Percentiles rank a stretch among this genome's conserved stretches.
Evolutionary conservation across 2,797 vertebrate species (phyloP).

Genomic region (Champsocephalus gunnari): DNA sequence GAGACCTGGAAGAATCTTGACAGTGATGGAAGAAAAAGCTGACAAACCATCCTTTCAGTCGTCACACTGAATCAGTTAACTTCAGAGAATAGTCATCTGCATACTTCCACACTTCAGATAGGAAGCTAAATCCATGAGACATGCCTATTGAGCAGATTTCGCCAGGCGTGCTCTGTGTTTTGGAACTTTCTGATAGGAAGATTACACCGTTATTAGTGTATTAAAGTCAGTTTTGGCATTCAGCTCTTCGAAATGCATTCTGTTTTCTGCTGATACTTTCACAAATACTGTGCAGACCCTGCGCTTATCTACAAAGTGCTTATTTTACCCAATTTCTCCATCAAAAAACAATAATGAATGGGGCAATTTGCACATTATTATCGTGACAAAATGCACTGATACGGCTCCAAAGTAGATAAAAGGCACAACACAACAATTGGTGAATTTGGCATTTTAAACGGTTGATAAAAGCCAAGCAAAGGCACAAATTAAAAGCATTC

Average conservation of each 20-base stretch:
- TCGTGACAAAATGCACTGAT: slow-evolving; percentile 72
- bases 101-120: slow-evolving; percentile 54
- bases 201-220: slow-evolving; percentile 74
- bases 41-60: slow-evolving; percentile 41
- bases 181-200: slow-evolving; percentile 71
- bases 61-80: slow-evolving; percentile 49
- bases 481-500: slow-evolving; percentile 70
- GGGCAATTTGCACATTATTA: slow-evolving; percentile 75
- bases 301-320: slow-evolving; percentile 77
- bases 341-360: slow-evolving; percentile 75
- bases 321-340: slow-evolving; percentile 75
- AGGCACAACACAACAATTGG: slow-evolving; percentile 68
- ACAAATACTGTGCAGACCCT: slow-evolving; percentile 65
- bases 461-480: slow-evolving; percentile 68
- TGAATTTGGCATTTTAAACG: slow-evolving; percentile 70
- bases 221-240: slow-evolving; percentile 67
- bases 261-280: slow-evolving; percentile 63
- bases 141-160: slow-evolving; percentile 46
- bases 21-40: slow-evolving; percentile 41
- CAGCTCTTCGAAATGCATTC: slow-evolving; percentile 68
- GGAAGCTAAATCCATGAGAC: slow-evolving; percentile 48
- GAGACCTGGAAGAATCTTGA: slow-evolving; percentile 35
- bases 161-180: slow-evolving; percentile 58
- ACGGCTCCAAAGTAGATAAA: slow-evolving; percentile 73
- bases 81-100: slow-evolving; percentile 49